These are phyloP conservation scores for Lipotes vexillifer DNA, from an alignment of 2,113 vertebrate genomes.

Conservation along the genomic window DNA sequence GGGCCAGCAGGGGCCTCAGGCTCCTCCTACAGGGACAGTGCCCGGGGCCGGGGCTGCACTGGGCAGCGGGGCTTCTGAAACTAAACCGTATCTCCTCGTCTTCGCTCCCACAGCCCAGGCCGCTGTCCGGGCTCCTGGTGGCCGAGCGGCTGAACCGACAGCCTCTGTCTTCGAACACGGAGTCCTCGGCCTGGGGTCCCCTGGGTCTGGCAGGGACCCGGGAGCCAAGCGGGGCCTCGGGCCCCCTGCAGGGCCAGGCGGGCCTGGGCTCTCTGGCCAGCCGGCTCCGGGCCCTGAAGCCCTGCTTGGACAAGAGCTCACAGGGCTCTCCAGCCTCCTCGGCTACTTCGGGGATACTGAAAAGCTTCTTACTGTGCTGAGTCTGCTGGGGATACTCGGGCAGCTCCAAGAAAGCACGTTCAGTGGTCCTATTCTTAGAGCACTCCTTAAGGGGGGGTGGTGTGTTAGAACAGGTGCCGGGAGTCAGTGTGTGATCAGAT, in stretches of 20 bases:
- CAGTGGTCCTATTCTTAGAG: constrained; percentile 84
- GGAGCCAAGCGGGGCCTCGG: constrained; percentile 71
- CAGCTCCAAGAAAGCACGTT: constrained; percentile 87
- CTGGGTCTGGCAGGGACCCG: constrained; percentile 74
- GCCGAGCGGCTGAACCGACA: constrained; percentile 78
- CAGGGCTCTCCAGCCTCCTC: constrained; percentile 87
- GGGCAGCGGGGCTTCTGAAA: constrained; percentile 69
- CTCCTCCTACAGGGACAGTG: constrained; percentile 77
- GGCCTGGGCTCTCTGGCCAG: constrained; percentile 51
- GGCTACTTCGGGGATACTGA: constrained; percentile 97
- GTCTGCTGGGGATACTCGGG: constrained; percentile 88
- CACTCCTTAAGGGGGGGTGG: constrained; percentile 85
- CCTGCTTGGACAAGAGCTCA: constrained; percentile 74
- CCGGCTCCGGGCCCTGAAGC: constrained; percentile 51
- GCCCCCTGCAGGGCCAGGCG: constrained; percentile 71
- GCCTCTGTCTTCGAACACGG: constrained; percentile 76
- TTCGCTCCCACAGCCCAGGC: constrained; percentile 96
- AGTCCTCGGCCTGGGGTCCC: constrained; percentile 75
- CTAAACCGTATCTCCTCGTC: constrained; percentile 86
- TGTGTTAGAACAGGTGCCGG: constrained; percentile 77
- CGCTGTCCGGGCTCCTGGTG: constrained; percentile 94
- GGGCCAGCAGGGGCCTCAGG: constrained; percentile 83
- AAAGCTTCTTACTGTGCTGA: constrained; percentile 91
- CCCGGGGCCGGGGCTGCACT: constrained; percentile 70
- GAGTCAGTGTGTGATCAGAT: constrained; percentile 81